Conservation (phyloP, 2,797 vertebrate genomes). For the Novumbra hubbsi region DNA sequence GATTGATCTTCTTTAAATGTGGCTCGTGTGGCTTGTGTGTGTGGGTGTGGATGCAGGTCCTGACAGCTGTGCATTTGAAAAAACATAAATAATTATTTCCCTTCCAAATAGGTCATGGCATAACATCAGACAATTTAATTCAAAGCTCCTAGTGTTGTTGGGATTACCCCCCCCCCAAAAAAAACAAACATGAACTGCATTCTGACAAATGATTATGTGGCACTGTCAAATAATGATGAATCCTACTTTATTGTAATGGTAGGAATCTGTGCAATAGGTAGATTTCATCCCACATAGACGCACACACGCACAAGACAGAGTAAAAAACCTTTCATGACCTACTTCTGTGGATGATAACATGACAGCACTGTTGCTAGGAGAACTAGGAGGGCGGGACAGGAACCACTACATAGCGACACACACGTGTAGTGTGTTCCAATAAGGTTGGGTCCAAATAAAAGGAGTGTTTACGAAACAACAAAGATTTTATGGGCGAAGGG, state of each 20-base stretch:
- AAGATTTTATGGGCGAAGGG: not conserved
- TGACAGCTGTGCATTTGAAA: not conserved
- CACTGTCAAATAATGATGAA: constrained; percentile 37
- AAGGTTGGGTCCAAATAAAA: not conserved
- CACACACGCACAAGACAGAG: not conserved
- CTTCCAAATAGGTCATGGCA: constrained; percentile 64
- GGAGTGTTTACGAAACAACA: not conserved
- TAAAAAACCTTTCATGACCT: constrained; percentile 58
- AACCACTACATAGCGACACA: too few species aligned
- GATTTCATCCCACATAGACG: not conserved
- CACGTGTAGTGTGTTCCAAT: not conserved
- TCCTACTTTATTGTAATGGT: constrained; percentile 37
- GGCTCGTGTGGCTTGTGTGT: too few species aligned
- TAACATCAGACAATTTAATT: not conserved
- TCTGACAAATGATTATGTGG: not conserved
- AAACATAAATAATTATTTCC: constrained; percentile 49
- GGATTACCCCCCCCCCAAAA: constrained; percentile 45
- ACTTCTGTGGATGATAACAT: constrained; percentile 55
- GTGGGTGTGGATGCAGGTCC: too few species aligned
- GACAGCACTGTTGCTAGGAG: constrained; percentile 54
- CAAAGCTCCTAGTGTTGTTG: constrained; percentile 31
- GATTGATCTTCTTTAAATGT: too few species aligned
- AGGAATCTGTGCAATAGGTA: constrained; percentile 27
- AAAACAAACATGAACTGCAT: constrained; percentile 7
- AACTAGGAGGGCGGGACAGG: not conserved